These are phyloP conservation scores for Temnothorax nylanderi DNA, from an alignment of 1,140 invertebrate species.

Conservation along the genomic window DNA sequence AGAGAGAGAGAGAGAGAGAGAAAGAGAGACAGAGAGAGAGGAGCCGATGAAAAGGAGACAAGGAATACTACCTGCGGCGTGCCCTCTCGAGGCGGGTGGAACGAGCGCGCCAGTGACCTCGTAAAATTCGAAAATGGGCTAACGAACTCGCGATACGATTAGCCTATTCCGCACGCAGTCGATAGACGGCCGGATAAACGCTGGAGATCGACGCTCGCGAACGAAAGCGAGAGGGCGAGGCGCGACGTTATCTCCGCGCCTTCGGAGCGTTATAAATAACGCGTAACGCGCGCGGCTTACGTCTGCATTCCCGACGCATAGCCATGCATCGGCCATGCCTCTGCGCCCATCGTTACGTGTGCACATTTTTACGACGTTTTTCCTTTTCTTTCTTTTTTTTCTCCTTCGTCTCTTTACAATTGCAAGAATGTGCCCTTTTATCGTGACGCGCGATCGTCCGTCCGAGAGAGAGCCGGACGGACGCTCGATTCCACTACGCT, in stretches of 20 bases:
- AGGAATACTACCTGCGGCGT: background rate
- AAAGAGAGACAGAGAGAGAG: background rate
- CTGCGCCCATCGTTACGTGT: constrained; percentile 9
- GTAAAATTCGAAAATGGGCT: constrained; percentile 47
- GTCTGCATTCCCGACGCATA: constrained; percentile 11
- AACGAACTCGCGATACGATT: constrained; percentile 33
- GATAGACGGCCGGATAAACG: constrained; percentile 25
- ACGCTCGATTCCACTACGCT: constrained; percentile 63
- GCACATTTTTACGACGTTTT: constrained; percentile 36
- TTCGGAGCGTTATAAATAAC: constrained; percentile 51
- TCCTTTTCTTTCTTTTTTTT: background rate
- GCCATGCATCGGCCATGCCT: constrained; percentile 20
- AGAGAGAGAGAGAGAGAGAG: background rate
- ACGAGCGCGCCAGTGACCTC: constrained; percentile 27
- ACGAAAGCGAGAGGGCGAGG: constrained; percentile 27
- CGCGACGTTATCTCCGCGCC: constrained; percentile 31
- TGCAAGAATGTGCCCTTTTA: constrained; percentile 9
- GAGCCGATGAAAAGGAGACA: background rate
- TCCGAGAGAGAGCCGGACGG: background rate
- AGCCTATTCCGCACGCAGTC: constrained; percentile 13
- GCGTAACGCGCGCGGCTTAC: constrained; percentile 21
- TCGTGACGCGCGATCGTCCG: constrained; percentile 36
- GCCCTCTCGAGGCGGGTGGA: background rate
- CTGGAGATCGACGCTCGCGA: background rate
- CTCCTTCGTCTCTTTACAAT: background rate